Evolutionary conservation across 2,797 vertebrate species (phyloP).

Genomic region (Rhinichthys osculus): DNA sequence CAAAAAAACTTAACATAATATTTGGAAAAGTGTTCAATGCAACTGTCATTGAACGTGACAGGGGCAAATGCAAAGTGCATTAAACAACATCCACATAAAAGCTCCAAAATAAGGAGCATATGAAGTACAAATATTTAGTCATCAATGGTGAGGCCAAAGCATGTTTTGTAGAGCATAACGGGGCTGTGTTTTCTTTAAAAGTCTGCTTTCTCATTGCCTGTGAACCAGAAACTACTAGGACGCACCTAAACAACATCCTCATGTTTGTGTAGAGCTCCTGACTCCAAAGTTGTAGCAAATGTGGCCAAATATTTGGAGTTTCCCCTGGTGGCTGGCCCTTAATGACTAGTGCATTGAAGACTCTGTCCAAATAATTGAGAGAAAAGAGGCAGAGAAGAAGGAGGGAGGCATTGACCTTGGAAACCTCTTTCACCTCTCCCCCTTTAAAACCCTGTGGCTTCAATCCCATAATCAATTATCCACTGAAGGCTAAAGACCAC

Average conservation of each 20-base stretch:
- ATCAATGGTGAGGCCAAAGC: not conserved
- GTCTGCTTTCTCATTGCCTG: conserved; percentile 4
- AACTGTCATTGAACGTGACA: conserved; percentile 15
- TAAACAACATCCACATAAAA: conserved; percentile 18
- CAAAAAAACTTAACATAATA: not conserved
- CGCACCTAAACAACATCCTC: conserved; percentile 61
- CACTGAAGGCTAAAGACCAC: conserved; percentile 82
- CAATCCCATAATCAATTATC: conserved; percentile 82
- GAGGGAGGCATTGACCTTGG: conserved; percentile 77
- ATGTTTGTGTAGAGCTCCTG: conserved; percentile 70
- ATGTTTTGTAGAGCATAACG: not conserved
- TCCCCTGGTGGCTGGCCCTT: conserved; percentile 74
- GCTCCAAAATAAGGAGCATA: conserved; percentile 15
- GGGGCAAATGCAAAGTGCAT: not conserved
- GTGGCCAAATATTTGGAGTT: conserved; percentile 76
- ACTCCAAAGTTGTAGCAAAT: conserved; percentile 68
- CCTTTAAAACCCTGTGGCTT: conserved; percentile 62
- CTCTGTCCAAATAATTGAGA: conserved; percentile 44
- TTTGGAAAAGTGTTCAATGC: conserved; percentile 19
- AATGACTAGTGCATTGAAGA: conserved; percentile 69
- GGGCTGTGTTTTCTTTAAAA: not conserved
- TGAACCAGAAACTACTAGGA: conserved; percentile 44
- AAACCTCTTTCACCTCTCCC: conserved; percentile 66
- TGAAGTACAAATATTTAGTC: conserved; percentile 7
- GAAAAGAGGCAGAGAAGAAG: conserved; percentile 47